phyloP scores from a whole-genome alignment of 2,797 vertebrate species.

The Syncerus caffer region DNA sequence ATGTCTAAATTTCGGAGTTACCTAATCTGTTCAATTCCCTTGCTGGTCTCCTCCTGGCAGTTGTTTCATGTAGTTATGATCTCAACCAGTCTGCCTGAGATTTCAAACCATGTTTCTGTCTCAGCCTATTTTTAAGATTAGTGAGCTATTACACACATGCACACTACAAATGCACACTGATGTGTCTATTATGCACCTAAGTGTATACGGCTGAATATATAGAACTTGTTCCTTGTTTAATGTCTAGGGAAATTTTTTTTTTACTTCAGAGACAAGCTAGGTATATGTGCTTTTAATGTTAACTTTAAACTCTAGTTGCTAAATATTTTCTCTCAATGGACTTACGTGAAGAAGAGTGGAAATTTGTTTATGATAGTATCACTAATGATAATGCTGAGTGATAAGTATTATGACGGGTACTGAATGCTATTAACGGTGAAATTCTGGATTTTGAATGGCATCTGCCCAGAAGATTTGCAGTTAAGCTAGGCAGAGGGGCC shows the following conservation, averaged over 20 bases:
- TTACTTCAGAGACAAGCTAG: not conserved
- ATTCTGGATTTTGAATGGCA: slow-evolving; percentile 58
- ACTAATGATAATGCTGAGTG: slow-evolving; percentile 55
- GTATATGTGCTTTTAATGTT: not conserved
- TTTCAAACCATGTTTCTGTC: slow-evolving; percentile 73
- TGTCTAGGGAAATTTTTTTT: not conserved
- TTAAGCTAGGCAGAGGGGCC: slow-evolving; percentile 60
- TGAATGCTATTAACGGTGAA: slow-evolving; percentile 47
- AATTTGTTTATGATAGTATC: slow-evolving; percentile 5
- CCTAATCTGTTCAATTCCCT: slow-evolving; percentile 81
- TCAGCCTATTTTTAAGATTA: slow-evolving; percentile 73
- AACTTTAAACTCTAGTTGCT: not conserved
- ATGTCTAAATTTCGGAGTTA: slow-evolving; percentile 86
- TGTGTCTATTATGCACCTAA: not conserved
- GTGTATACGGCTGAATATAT: not conserved
- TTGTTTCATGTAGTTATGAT: slow-evolving; percentile 72
- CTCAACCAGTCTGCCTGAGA: slow-evolving; percentile 79
- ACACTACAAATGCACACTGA: not conserved
- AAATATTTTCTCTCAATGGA: slow-evolving; percentile 43
- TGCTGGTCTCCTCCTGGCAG: slow-evolving; percentile 64
- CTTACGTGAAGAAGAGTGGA: not conserved
- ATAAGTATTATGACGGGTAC: slow-evolving; percentile 29
- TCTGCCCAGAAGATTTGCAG: slow-evolving; percentile 68
- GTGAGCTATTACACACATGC: slow-evolving; percentile 44
- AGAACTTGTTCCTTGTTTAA: slow-evolving; percentile 20